Conservation (phyloP, 2,797 vertebrate species). For the Alfaro cultratus region DNA sequence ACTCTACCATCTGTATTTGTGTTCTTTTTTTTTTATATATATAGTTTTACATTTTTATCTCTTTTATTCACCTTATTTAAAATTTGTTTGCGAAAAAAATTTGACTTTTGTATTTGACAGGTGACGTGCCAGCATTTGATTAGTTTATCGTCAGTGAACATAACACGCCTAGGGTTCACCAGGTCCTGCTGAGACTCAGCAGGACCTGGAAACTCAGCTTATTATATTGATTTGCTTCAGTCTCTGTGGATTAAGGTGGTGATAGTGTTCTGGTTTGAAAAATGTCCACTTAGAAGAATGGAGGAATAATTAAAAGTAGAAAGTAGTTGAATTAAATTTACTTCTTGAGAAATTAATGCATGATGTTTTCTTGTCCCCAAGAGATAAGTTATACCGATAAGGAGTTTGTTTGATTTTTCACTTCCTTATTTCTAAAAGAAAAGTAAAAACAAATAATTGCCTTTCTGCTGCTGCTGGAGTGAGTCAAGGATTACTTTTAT, state of each 20-base stretch:
- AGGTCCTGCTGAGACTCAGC: neutral
- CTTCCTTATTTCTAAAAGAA: neutral
- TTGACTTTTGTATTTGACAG: neutral
- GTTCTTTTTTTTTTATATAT: no score
- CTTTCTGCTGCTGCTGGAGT: neutral
- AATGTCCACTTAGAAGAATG: neutral
- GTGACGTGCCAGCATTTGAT: neutral
- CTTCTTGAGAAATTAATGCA: neutral
- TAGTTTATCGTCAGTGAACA: neutral
- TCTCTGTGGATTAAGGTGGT: neutral
- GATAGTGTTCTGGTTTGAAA: neutral
- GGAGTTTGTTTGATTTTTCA: neutral
- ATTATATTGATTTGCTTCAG: neutral
- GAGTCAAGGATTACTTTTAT: neutral
- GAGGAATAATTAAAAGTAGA: neutral
- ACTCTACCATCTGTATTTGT: no score
- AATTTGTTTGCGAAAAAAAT: neutral
- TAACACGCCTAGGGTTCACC: neutral
- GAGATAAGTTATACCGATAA: neutral
- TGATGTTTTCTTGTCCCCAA: neutral
- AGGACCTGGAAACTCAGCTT: neutral
- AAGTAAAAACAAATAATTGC: neutral
- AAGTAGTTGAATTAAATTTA: neutral
- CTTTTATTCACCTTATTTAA: neutral
- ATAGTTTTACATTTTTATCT: neutral